A percentile compares a stretch with the other conserved stretches of the same genome.
Evolutionary conservation across 2,888 invertebrate genomes (phyloP).

Genomic region (Dione juno): DNA sequence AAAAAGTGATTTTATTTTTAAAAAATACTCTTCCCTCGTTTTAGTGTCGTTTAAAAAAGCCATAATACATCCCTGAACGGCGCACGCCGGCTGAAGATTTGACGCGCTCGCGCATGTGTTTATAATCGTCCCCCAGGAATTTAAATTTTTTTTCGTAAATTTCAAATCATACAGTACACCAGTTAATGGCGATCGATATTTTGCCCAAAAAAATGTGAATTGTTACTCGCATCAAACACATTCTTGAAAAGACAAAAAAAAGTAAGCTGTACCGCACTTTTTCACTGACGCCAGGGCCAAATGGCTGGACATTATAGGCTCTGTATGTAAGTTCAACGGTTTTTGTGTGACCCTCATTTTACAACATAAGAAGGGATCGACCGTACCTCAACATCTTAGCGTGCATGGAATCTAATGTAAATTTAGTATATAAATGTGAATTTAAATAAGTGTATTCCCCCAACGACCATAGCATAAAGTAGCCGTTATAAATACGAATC

Average conservation of each 20-base stretch:
- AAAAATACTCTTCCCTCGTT: slow-evolving; percentile 75
- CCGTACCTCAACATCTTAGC: slow-evolving; percentile 74
- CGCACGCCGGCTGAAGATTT: slow-evolving; percentile 83
- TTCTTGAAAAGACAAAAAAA: slow-evolving; percentile 71
- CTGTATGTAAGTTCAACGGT: slow-evolving; percentile 75
- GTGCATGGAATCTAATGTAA: slow-evolving; percentile 78
- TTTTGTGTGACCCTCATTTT: slow-evolving; percentile 83
- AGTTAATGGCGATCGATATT: slow-evolving; percentile 66
- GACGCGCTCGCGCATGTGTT: slow-evolving; percentile 83
- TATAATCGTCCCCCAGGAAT: slow-evolving; percentile 81
- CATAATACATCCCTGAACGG: slow-evolving; percentile 73
- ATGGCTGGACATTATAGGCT: slow-evolving; percentile 79
- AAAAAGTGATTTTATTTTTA: slow-evolving; percentile 80
- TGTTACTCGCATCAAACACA: slow-evolving; percentile 69
- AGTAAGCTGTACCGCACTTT: slow-evolving; percentile 64
- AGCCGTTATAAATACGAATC: slow-evolving; percentile 73
- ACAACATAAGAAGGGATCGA: slow-evolving; percentile 78
- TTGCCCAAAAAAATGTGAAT: slow-evolving; percentile 67
- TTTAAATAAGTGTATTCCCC: slow-evolving; percentile 79
- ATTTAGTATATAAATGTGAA: slow-evolving; percentile 81
- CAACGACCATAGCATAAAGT: slow-evolving; percentile 70
- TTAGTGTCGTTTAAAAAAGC: slow-evolving; percentile 78
- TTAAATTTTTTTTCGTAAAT: slow-evolving; percentile 73
- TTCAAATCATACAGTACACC: slow-evolving; percentile 73
- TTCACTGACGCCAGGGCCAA: slow-evolving; percentile 69